phyloP scores from a whole-genome alignment of 2,888 invertebrate genomes.

The Bombyx huttoni region DNA sequence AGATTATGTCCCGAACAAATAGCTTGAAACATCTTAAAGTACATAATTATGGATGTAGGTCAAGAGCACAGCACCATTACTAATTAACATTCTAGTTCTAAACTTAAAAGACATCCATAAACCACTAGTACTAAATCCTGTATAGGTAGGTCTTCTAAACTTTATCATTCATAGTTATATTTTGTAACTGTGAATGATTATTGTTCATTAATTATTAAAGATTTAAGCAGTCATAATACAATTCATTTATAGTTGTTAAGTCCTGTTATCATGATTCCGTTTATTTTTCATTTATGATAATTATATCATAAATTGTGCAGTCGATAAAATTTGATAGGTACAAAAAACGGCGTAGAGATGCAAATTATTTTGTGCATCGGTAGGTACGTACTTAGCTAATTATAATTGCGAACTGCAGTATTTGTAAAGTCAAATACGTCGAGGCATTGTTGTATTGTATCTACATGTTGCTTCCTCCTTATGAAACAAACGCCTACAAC shows the following conservation, averaged over 20 bases:
- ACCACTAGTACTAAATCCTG: neutral
- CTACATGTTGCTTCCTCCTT: conserved; percentile 48
- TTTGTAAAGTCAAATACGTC: conserved; percentile 64
- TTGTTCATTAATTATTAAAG: too few species aligned
- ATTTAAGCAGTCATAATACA: too few species aligned
- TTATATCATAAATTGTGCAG: too few species aligned
- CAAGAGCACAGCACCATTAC: neutral
- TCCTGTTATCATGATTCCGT: too few species aligned
- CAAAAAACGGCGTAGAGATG: too few species aligned
- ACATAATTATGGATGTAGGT: neutral
- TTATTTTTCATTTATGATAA: too few species aligned
- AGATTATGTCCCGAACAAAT: too few species aligned
- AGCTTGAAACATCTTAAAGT: neutral
- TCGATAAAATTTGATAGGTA: too few species aligned
- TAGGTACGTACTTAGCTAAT: conserved; percentile 12
- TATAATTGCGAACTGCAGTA: conserved; percentile 43
- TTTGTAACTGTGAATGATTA: too few species aligned
- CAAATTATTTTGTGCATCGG: neutral
- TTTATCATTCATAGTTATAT: too few species aligned
- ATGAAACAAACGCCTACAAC: conserved; percentile 35
- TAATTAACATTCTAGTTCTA: neutral
- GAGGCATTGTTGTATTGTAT: conserved; percentile 63
- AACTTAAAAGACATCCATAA: neutral
- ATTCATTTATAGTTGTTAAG: too few species aligned
- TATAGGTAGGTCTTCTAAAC: too few species aligned